Evolutionary conservation across 2,888 invertebrate genomes (phyloP), one percentile per base, ranked within the genome.

Genomic region (Hesperia comma): DNA sequence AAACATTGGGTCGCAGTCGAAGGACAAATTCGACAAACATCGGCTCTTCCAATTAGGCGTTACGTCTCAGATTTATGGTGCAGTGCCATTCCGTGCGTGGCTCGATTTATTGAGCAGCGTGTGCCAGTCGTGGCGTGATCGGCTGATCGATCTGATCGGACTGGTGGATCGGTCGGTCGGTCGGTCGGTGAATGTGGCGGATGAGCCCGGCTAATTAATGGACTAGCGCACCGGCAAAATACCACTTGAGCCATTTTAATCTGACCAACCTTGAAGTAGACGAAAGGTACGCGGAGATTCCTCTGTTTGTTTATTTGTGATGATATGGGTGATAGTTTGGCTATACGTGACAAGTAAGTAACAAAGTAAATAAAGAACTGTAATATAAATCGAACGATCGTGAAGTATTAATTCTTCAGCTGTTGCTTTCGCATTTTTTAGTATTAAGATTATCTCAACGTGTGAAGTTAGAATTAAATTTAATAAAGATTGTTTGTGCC

Each of bases 1-100:
- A 68, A 72, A 70, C 68, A 70, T 71, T 61, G 55, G 54, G 55
- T 61, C 54, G 15, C 62, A 41, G 54, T 56, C 67, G 46, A 55
- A 56, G 77, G 80, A 81, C 81, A 80, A 81, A 80, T 81, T 79
- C 79, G 79, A 73, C 76, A 72, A 77, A 77, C 79, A 79, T 76
- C 75, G 74, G 70, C 74, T 74, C 77, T 74, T 71, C 81, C 76
- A 81, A 77, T 76, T 81, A 80, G 77, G 70, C 75, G 72, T 74
- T 74, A 58, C 70, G 71, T 76, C 74, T 72, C 71, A 71, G 75
- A 81, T 82, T 80, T 82, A 81, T 82, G 63, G 76, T 72, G 61
- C 64, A 54, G 51, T 55, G 60, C 63, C 62, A 40, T 61, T 56
- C 15, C 56, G 70, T 67, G 72, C 70, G 70, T 70, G 61, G 37